Conservation (phyloP, 2,888 invertebrate genomes). For the Noctua comes region DNA sequence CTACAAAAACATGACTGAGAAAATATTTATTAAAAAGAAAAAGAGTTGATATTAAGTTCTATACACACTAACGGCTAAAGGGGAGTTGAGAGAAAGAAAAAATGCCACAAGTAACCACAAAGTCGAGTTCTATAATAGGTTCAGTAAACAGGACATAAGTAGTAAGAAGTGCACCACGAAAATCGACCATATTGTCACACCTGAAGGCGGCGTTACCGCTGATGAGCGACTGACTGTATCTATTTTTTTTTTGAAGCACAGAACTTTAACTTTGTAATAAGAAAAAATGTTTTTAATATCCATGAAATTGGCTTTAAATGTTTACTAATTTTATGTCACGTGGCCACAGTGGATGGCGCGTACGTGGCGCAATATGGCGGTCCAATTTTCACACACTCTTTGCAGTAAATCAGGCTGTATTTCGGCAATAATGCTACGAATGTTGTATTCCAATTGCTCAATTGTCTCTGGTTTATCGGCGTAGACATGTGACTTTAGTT, state of each 20-base stretch:
- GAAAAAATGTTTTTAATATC: background rate
- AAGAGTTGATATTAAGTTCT: background rate
- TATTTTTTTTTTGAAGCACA: background rate
- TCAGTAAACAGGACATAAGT: background rate
- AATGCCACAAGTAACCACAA: background rate
- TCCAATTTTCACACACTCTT: background rate
- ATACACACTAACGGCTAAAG: background rate
- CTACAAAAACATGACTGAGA: background rate
- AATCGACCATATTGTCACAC: background rate
- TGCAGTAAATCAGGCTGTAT: background rate
- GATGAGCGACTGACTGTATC: background rate
- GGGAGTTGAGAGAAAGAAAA: background rate
- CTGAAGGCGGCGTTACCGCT: background rate
- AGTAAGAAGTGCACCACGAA: background rate
- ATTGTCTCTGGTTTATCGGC: background rate
- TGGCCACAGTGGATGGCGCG: background rate
- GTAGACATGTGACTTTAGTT: background rate
- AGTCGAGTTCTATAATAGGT: background rate
- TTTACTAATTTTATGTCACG: background rate
- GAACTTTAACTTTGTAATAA: no score
- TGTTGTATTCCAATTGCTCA: background rate
- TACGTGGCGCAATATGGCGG: background rate
- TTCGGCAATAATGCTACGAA: background rate
- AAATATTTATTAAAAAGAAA: background rate
- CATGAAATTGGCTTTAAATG: background rate